phyloP scores from a whole-genome alignment of 1,140 invertebrate species.

The Meloidogyne floridensis region DNA sequence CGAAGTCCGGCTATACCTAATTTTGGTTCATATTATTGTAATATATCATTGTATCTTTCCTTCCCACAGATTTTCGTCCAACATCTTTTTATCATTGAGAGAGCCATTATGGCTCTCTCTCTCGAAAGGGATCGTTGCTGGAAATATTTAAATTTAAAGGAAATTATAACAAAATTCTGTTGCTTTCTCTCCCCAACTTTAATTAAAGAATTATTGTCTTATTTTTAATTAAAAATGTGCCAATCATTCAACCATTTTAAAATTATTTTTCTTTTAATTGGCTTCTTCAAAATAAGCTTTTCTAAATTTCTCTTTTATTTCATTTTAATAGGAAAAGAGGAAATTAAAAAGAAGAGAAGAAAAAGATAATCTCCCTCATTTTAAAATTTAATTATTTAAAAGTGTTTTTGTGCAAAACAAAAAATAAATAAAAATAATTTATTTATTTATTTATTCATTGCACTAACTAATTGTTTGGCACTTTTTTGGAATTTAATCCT shows the following conservation, averaged over 20 bases:
- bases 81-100: too few relatives aligned
- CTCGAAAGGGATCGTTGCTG: too few relatives aligned
- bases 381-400: background rate
- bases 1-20: too few relatives aligned
- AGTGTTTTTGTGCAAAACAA: background rate
- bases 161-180: too few relatives aligned
- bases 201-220: background rate
- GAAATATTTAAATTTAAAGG: too few relatives aligned
- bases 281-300: background rate
- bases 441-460: background rate
- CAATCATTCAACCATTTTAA: background rate
- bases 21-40: too few relatives aligned
- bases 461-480: background rate
- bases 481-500: background rate
- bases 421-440: too few relatives aligned
- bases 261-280: background rate
- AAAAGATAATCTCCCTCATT: background rate
- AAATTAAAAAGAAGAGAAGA: background rate
- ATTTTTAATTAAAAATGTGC: background rate
- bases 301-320: background rate
- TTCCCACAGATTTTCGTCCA: too few relatives aligned
- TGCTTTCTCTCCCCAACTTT: background rate
- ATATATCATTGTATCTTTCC: too few relatives aligned
- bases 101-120: too few relatives aligned
- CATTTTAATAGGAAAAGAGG: background rate